Evolutionary conservation across 2,797 vertebrate genomes (phyloP), one percentile per base, ranked within the genome.

Genomic region (Lepilemur septentrionalis): DNA sequence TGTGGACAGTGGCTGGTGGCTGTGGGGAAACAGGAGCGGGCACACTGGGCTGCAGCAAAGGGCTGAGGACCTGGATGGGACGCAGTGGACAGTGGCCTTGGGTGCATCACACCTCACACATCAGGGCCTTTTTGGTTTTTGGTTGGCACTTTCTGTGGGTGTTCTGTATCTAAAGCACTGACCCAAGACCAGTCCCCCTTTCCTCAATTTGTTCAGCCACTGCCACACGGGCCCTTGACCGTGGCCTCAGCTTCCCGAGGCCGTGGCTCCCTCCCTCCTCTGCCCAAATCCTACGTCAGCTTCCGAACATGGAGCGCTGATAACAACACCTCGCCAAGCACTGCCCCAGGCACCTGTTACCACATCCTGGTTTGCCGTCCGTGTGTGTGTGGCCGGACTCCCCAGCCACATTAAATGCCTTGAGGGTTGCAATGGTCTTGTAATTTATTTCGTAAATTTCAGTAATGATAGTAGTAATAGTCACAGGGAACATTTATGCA

Each of bases 281-380:
- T 10, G 70, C 11, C 9, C 70, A 59, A 28, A 10, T 11, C 30
- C 43, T 7, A 2, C 57, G 0, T 8, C 32, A 14, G 30, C 15
- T 22, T 20, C 43, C 14, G 41, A 46, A 32, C 25, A 17, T 23
- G n/a, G 28, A 11, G 7, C 7, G 23, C 23, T 50, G 55, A 5
- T 7, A 1, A 0, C 1, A 28, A 11, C 28, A 6, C 32, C 38
- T 13, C 43, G 6, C 30, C 5, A 25, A 0, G 12, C 50, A 7
- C 63, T 0, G 14, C 30, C 38, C 15, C 20, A 23, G n/a, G 48
- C 38, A 8, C 10, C 72, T 15, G 35, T 15, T 5, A n/a, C 30
- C 12, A 8, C 32, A 35, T 3, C 59, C 46, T 35, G 30, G 23
- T 25, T 52, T 30, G 9, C 32, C 10, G 46, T 48, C 8, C 14